phyloP scores from a whole-genome alignment of 2,797 vertebrate genomes.

The Pipistrellus pygmaeus region DNA sequence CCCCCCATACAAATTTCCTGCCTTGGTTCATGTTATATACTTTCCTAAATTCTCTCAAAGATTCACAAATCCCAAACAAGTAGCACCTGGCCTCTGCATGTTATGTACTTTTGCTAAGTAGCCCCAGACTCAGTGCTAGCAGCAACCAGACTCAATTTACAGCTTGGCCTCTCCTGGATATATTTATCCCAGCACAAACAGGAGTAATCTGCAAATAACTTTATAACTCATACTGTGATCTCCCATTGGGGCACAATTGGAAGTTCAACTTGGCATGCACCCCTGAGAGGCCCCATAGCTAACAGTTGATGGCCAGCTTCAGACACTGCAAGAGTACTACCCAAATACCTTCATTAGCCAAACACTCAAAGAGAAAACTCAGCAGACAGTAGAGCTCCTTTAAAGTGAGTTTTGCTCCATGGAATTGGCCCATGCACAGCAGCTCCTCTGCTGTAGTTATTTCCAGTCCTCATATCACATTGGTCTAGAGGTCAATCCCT shows the following conservation, averaged over 20 bases:
- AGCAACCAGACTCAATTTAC: neutral
- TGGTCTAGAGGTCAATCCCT: neutral
- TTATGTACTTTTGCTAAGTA: neutral
- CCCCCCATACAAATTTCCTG: neutral
- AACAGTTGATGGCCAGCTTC: neutral
- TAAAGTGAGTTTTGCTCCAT: neutral
- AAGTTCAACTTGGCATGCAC: neutral
- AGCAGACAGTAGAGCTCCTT: neutral
- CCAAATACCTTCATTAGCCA: neutral
- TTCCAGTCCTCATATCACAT: neutral
- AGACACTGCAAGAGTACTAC: neutral
- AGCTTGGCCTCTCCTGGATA: neutral
- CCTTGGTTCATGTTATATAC: neutral
- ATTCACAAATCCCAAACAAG: neutral
- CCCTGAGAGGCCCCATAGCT: neutral
- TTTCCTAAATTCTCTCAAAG: neutral
- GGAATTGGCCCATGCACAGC: neutral
- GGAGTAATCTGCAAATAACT: neutral
- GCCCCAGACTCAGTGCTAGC: neutral
- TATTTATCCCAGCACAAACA: neutral
- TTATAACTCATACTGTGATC: neutral
- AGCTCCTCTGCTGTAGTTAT: neutral
- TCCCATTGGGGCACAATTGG: neutral
- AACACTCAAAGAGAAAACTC: neutral
- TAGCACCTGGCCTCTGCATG: neutral